phyloP scores from a whole-genome alignment of 2,797 vertebrate species.

The Botia kubotai region DNA sequence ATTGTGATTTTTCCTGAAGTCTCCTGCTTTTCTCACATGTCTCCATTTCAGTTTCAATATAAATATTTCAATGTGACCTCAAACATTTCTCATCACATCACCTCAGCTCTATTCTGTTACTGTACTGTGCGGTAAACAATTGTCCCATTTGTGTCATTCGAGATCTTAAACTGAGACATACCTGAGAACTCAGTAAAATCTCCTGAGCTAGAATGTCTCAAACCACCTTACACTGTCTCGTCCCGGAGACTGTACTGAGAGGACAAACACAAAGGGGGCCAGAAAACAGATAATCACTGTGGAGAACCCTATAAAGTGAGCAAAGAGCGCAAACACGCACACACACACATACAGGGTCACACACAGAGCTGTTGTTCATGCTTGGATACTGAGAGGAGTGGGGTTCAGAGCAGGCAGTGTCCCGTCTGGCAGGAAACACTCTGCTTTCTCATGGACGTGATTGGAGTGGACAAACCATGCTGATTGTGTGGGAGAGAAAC shows the following conservation, averaged over 20 bases:
- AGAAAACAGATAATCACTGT: conserved; percentile 43
- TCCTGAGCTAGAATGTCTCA: no score
- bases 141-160: no score
- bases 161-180: no score
- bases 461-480: conserved; percentile 91
- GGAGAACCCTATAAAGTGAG: conserved; percentile 37
- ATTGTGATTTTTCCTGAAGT: no score
- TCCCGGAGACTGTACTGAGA: conserved; percentile 28
- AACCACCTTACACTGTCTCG: conserved; percentile 7
- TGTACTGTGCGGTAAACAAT: no score
- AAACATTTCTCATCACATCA: no score
- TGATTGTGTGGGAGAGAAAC: conserved; percentile 85
- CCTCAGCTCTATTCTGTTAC: no score
- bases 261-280: conserved; percentile 44
- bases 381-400: conserved; percentile 87
- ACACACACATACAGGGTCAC: conserved; percentile 43
- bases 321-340: conserved; percentile 42
- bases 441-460: conserved; percentile 85
- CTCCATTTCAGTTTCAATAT: no score
- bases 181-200: no score
- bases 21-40: no score
- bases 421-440: conserved; percentile 79
- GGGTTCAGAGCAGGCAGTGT: conserved; percentile 84
- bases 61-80: no score
- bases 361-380: conserved; percentile 75